A percentile compares a stretch with the other conserved stretches of the same genome.
These are phyloP conservation scores for Microcebus tavaratra DNA, from an alignment of 2,113 vertebrate genomes.

Conservation along the genomic window DNA sequence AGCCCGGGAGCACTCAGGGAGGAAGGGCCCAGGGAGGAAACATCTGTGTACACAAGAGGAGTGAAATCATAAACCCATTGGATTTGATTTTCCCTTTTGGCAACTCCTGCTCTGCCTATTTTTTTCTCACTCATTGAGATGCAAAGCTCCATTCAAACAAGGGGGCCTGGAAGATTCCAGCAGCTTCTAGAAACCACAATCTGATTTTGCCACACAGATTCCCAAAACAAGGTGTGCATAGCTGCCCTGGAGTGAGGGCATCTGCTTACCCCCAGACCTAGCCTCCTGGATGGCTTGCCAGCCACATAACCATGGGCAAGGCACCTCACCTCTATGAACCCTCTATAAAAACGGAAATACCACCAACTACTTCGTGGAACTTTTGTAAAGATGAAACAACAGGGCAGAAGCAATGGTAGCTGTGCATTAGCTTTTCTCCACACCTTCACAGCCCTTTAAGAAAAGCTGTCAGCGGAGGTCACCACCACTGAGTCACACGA, in stretches of 20 bases:
- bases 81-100: slow-evolving; percentile 54
- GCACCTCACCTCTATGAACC: not conserved
- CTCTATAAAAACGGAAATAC: not conserved
- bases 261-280: not conserved
- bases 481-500: fast-evolving
- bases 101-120: slow-evolving; percentile 41
- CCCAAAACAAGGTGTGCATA: not conserved
- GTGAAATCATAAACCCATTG: slow-evolving; percentile 43
- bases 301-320: not conserved
- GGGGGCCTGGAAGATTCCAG: slow-evolving; percentile 27
- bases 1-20: slow-evolving; percentile 68
- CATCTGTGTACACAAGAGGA: slow-evolving; percentile 79
- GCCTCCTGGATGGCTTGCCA: not conserved
- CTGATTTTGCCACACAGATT: not conserved
- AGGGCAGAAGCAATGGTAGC: not conserved
- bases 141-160: slow-evolving; percentile 48
- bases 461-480: not conserved
- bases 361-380: not conserved
- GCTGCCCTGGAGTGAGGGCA: fast-evolving
- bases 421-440: not conserved
- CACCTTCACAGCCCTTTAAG: not conserved
- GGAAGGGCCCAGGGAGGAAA: slow-evolving; percentile 80
- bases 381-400: not conserved
- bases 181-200: not conserved
- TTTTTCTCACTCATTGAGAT: not conserved